A percentile compares a stretch with the other conserved stretches of the same genome.
phyloP scores from a whole-genome alignment of 2,113 vertebrate genomes.

The Acrocephalus arundinaceus region DNA sequence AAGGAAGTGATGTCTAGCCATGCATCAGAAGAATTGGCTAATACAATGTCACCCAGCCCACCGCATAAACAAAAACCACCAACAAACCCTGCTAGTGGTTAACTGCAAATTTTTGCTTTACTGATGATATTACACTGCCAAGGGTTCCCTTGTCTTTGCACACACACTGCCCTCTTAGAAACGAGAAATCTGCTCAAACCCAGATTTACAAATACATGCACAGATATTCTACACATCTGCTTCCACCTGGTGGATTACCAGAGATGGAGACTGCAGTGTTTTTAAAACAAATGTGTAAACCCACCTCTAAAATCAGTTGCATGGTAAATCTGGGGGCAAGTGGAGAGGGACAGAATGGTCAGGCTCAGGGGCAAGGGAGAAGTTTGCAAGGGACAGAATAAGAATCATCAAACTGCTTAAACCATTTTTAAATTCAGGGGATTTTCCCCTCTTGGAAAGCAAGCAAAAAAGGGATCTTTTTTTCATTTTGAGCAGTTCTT shows the following conservation, averaged over 20 bases:
- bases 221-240: conserved; percentile 39
- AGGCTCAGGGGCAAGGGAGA: neutral
- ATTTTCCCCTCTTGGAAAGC: neutral
- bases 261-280: neutral
- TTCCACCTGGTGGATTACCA: conserved; percentile 60
- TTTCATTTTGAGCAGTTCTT: neutral
- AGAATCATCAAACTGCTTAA: neutral
- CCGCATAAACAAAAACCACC: conserved; percentile 26
- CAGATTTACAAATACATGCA: neutral
- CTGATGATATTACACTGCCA: neutral
- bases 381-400: neutral
- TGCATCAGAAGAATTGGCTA: conserved; percentile 16
- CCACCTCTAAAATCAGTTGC: neutral
- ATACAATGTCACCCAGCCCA: neutral
- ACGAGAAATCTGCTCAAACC: neutral
- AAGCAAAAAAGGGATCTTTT: neutral
- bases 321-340: neutral
- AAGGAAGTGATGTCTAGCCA: neutral
- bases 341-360: neutral
- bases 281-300: neutral
- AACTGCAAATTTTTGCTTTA: conserved; percentile 1
- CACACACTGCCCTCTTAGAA: neutral
- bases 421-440: neutral
- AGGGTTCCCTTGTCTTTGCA: neutral
- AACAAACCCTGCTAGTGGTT: neutral